These are phyloP conservation scores for Macrotis lagotis DNA, from an alignment of 2,113 vertebrate genomes.

Conservation along the genomic window DNA sequence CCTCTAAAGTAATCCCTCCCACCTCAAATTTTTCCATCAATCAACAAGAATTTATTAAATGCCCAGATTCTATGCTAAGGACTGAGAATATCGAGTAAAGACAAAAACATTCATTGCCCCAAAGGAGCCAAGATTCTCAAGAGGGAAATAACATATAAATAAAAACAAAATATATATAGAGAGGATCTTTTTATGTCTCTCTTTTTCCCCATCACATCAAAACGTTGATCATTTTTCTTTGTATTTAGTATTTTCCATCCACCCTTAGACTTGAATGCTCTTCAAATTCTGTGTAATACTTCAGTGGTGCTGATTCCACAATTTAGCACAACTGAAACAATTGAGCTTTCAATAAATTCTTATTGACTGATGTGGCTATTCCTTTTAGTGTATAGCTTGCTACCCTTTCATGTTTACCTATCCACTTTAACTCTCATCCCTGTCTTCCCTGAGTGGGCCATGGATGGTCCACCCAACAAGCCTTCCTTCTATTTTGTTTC, in stretches of 20 bases:
- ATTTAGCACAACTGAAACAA: background rate
- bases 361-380: background rate
- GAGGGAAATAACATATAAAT: background rate
- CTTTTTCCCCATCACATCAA: background rate
- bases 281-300: background rate
- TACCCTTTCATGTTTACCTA: background rate
- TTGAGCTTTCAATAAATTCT: background rate
- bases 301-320: background rate
- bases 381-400: background rate
- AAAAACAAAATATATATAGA: background rate
- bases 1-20: background rate
- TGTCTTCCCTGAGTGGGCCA: background rate
- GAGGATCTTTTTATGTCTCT: background rate
- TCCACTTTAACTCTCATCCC: background rate
- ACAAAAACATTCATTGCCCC: background rate
- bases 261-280: background rate
- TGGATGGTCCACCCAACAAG: background rate
- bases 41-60: background rate
- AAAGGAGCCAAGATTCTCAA: background rate
- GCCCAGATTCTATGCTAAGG: background rate
- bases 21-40: background rate
- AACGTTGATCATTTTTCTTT: background rate
- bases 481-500: background rate
- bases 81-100: background rate
- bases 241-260: background rate